phyloP scores from a whole-genome alignment of 2,888 invertebrate species.

The Nebria salina region DNA sequence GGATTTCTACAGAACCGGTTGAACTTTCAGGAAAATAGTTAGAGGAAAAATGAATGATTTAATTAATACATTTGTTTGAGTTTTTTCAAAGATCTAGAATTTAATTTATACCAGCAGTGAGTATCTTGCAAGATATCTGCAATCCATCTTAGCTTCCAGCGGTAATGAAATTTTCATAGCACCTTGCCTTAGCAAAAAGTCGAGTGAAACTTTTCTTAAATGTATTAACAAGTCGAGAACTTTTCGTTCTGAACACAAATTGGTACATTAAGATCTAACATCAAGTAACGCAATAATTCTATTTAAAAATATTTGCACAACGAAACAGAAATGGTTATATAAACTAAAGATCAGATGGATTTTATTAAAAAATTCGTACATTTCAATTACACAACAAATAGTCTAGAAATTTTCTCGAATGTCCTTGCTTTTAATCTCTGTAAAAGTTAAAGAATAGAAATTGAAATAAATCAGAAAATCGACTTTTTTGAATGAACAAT shows the following conservation, averaged over 20 bases:
- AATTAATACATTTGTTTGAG: too few species aligned
- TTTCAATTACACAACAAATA: not conserved
- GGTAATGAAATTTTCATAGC: slow-evolving; percentile 37
- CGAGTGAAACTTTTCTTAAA: slow-evolving; percentile 37
- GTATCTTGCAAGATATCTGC: not conserved
- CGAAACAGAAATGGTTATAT: slow-evolving; percentile 23
- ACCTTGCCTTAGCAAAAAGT: slow-evolving; percentile 20
- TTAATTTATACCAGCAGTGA: not conserved
- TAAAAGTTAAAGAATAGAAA: not conserved
- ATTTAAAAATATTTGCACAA: slow-evolving; percentile 35
- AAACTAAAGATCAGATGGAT: slow-evolving; percentile 8
- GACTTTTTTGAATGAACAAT: not conserved
- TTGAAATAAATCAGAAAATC: slow-evolving; percentile 24
- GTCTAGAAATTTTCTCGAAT: not conserved
- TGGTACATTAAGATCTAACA: slow-evolving; percentile 39
- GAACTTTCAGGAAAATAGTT: too few species aligned
- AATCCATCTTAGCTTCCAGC: slow-evolving; percentile 25
- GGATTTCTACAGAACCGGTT: too few species aligned
- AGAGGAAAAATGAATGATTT: too few species aligned
- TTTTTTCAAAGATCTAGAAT: not conserved
- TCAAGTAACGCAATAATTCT: slow-evolving; percentile 30
- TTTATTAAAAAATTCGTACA: not conserved
- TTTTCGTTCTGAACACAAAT: slow-evolving; percentile 38
- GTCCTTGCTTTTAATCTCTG: not conserved
- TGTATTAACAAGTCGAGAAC: slow-evolving; percentile 30